Evolutionary conservation across 2,797 vertebrate genomes (phyloP), one percentile per base, ranked within the genome.

Genomic region (Eulemur albifrons): DNA sequence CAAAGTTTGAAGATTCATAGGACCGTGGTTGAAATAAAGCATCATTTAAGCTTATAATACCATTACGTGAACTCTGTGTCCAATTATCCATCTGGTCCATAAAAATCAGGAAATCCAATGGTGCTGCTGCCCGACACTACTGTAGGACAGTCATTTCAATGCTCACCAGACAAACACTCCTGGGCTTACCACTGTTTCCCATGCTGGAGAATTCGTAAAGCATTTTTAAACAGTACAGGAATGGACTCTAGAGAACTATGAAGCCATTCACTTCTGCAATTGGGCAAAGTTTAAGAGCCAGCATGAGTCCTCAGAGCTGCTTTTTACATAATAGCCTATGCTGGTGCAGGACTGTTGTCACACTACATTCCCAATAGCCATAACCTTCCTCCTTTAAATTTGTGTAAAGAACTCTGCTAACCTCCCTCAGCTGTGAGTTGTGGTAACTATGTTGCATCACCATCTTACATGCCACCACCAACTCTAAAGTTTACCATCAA

Each of bases 91-190:
- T 3, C 3, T 27, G 10, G 38, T 67, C 77, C 12, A 14, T 50
- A 85, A 85, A 40, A 90, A 50, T 52, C 2, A 61, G 32, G 21
- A 96, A 63, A 38, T 69, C 93, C 52, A n/a, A 4, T 57, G 38
- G 20, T 79, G 3, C 7, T 67, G 9, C 5, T 14, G 21, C 17
- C 45, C 20, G 65, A 11, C 43, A 43, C 32, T 86, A 20, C 21
- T 9, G 1, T 0, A 35, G 21, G 13, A 18, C 0, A 43, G 20
- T 45, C 11, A n/a, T 14, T 43, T 75, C 1, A 61, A 13, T 13
- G 11, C 9, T 23, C 23, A 70, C 5, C 23, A 12, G 23, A 81
- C 2, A 21, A 23, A 81, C 2, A 21, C 65, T 70, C 14, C 75
- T 48, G 30, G 27, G 7, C n/a, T 67, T 67, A 54, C 43, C 50